Conservation (phyloP, 2,797 vertebrate species). For the Siniperca scherzeri region DNA sequence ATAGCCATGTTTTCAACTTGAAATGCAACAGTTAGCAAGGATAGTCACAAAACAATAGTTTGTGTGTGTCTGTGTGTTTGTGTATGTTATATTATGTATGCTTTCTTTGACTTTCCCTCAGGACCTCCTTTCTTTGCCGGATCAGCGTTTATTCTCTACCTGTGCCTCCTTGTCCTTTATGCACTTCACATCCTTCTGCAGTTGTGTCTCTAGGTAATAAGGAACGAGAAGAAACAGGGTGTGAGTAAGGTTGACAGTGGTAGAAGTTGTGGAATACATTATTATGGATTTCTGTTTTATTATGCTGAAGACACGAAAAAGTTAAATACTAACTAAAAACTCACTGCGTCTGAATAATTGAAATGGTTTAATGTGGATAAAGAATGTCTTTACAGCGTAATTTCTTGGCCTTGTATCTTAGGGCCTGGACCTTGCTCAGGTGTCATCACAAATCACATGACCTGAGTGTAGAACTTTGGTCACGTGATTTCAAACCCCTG, state of each 20-base stretch:
- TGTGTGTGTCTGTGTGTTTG: not conserved
- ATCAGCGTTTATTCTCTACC: conserved; percentile 50
- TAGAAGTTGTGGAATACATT: conserved; percentile 45
- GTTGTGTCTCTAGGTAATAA: conserved; percentile 45
- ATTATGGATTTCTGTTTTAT: conserved; percentile 15
- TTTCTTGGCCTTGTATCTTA: not conserved
- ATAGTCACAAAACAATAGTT: conserved; percentile 12
- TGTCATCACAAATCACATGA: not conserved
- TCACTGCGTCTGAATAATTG: not conserved
- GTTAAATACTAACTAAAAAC: not conserved
- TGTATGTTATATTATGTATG: not conserved
- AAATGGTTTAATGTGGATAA: not conserved
- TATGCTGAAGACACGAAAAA: conserved; percentile 1
- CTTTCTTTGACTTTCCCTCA: conserved; percentile 28
- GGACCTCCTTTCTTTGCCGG: conserved; percentile 33
- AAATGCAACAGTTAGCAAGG: conserved; percentile 1
- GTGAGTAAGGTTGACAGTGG: conserved; percentile 26
- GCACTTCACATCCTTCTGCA: conserved; percentile 29
- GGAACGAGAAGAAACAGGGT: not conserved
- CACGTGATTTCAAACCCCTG: not conserved
- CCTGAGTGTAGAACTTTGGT: not conserved
- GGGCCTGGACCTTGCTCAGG: not conserved
- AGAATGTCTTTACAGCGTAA: not conserved
- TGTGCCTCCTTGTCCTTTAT: conserved; percentile 45
- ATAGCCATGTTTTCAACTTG: not conserved